Percentiles rank a stretch among this genome's conserved stretches.
Conservation (phyloP, 2,797 vertebrate species). For the Acipenser transmontanus region DNA sequence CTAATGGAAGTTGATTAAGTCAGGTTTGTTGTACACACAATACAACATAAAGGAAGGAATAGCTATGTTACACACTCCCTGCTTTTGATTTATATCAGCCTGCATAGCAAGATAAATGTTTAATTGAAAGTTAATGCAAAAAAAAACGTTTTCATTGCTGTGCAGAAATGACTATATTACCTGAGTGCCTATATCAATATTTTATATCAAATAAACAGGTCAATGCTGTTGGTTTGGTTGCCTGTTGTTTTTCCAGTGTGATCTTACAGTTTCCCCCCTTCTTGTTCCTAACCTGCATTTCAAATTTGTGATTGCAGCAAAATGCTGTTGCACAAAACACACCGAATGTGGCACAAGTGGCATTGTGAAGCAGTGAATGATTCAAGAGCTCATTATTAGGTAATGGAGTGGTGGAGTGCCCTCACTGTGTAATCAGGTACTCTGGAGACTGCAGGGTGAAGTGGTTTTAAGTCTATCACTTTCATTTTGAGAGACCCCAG, state of each 20-base stretch:
- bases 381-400: constrained; percentile 19
- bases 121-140: background rate
- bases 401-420: constrained; percentile 18
- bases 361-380: constrained; percentile 9
- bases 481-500: constrained; percentile 23
- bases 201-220: background rate
- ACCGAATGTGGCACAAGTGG: constrained; percentile 1
- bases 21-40: too few species aligned
- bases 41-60: too few species aligned
- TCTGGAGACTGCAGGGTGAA: constrained; percentile 17
- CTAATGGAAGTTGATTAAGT: too few species aligned
- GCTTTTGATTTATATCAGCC: too few species aligned
- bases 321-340: background rate
- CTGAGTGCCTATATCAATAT: background rate
- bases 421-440: constrained; percentile 20
- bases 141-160: too few species aligned
- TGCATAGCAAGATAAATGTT: too few species aligned
- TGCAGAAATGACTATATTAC: background rate
- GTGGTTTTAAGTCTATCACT: constrained; percentile 17
- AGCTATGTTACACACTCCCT: too few species aligned
- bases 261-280: background rate
- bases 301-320: constrained; percentile 5
- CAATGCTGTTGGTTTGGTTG: background rate
- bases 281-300: constrained; percentile 13
- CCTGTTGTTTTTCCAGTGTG: background rate